Evolutionary conservation across 2,888 invertebrate genomes (phyloP), one percentile per base, ranked within the genome.

Genomic region (Dolichomitus sp.): DNA sequence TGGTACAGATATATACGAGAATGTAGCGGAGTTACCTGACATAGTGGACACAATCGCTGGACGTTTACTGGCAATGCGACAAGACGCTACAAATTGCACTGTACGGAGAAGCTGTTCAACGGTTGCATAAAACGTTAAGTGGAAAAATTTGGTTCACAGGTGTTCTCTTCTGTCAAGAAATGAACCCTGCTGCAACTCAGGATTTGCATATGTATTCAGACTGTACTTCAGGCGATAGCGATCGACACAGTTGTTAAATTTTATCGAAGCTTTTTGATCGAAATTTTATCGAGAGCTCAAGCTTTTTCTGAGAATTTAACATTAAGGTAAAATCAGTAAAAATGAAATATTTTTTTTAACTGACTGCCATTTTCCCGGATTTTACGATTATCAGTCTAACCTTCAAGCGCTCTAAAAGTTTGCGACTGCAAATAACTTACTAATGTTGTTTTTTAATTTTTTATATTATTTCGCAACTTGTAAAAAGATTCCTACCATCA

Each of bases 51-150:
- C 69, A 30, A 23, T 63, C 61, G 19, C 50, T 33, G 19, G 50
- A 23, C 61, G 33, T 23, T 73, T 63, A 63, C 61, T 73, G 63
- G 73, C 73, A 63, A 73, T 61, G 72, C 59, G 72, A 73, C 73
- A 63, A 73, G 50, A 73, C 50, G 23, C 50, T 61, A 73, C 61
- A 73, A 73, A 73, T 73, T 61, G 73, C 61, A 33, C 17, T 42
- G n/a, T 45, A 48, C 19, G 30, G 3, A 17, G 12, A 37, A 72
- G 50, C 33, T 17, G 33, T 12, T 11, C 68, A 23, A 37, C 68
- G 50, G 37, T 52, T 19, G 52, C 33, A 52, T 50, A 33, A 68
- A 68, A 52, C 33, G 52, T 52, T 61, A 61, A 73, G 73, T 61
- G 45, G 48, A 73, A 73, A 50, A 19, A 50, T 73, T 61, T 23